Evolutionary conservation across 2,797 vertebrate genomes (phyloP), one percentile per base, ranked within the genome.

Genomic region (Xyrichtys novacula): DNA sequence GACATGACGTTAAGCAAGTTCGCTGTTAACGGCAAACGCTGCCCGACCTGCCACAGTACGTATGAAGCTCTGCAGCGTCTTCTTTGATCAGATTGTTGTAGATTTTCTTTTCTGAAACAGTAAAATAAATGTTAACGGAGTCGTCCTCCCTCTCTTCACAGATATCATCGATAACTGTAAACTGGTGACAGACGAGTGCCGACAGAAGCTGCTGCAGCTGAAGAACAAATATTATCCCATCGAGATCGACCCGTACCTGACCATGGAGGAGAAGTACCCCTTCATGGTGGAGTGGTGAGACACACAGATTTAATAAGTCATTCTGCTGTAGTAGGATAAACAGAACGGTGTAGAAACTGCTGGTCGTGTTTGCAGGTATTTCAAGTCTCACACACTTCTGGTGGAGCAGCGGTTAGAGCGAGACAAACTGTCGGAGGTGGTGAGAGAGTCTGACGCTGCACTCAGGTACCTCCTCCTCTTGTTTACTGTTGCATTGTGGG

Each of bases 1-100:
- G 98, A 99, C 92, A 99, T 98, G 97, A 99, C 97, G 12, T 91
- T 98, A 85, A 98, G 96, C 94, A 96, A 95, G 91, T 99, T 98
- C 81, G 94, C 95, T 19, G 82, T 96, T 88, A 96, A 97, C 71
- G 97, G 96, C 39, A 97, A 95, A 84, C 95, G 95, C 85, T 98
- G 96, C 57, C 96, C 97, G 36, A 95, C 98, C 5, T 98, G 25
- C 28, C 46, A 48, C 46, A 48, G 46, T 48, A n/a, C n/a, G n/a
- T n/a, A n/a, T n/a, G n/a, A n/a, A n/a, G n/a, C n/a, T n/a, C n/a
- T n/a, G n/a, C n/a, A 17, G 46, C 28, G n/a, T 25, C 11, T 46
- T 6, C 19, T 23, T 22, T n/a, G n/a, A n/a, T n/a, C n/a, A n/a
- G n/a, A n/a, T n/a, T n/a, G n/a, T n/a, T n/a, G n/a, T n/a, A n/a